Percentiles rank a stretch among this genome's conserved stretches.
These are phyloP conservation scores for Danaus plexippus DNA, from an alignment of 1,140 invertebrate species.

Conservation along the genomic window DNA sequence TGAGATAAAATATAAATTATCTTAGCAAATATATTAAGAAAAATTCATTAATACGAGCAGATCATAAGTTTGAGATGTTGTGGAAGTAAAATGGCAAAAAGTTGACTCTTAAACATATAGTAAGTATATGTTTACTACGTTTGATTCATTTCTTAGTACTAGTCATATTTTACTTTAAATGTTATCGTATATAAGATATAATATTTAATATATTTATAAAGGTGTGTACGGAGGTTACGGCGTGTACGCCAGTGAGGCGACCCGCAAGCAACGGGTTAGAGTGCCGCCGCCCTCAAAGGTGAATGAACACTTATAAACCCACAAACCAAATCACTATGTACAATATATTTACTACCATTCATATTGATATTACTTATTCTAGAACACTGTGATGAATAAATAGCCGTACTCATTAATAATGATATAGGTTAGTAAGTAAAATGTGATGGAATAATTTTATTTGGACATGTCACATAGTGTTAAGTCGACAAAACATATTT, in stretches of 20 bases:
- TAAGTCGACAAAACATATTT: no score
- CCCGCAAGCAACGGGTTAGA: slow-evolving; percentile 81
- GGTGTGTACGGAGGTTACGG: slow-evolving; percentile 59
- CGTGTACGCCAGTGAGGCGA: slow-evolving; percentile 26
- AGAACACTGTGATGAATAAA: not conserved
- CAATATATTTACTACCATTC: no score
- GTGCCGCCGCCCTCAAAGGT: slow-evolving; percentile 92
- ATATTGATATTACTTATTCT: no score
- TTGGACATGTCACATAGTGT: no score
- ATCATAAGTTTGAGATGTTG: not conserved
- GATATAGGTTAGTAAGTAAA: not conserved
- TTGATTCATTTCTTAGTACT: no score
- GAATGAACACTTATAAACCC: not conserved
- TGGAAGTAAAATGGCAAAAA: not conserved
- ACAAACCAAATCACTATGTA: no score
- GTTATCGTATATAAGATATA: slow-evolving; percentile 1
- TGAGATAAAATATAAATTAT: not conserved
- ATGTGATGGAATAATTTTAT: no score
- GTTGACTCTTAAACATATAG: no score
- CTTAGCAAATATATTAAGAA: not conserved
- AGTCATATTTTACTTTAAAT: not conserved
- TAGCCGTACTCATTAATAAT: not conserved
- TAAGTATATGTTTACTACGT: no score
- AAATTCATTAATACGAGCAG: not conserved
- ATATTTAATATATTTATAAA: slow-evolving; percentile 38